Conservation (phyloP, 2,797 vertebrate genomes). For the Pangasius macronema region DNA sequence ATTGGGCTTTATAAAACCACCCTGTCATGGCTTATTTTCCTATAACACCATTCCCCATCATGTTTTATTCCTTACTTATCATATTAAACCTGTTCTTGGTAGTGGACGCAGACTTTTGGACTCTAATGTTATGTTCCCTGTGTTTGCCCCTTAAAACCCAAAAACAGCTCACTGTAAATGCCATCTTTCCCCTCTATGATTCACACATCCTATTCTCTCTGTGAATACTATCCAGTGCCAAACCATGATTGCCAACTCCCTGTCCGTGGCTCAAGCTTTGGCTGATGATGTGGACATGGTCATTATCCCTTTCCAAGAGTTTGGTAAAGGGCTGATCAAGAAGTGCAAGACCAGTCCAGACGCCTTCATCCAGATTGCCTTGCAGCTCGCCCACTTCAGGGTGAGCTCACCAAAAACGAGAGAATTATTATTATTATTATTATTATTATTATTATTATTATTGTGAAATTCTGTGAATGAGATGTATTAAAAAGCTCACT, state of each 20-base stretch:
- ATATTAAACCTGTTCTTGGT: background rate
- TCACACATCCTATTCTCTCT: constrained; percentile 27
- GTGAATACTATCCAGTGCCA: constrained; percentile 78
- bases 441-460: background rate
- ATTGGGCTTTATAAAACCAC: background rate
- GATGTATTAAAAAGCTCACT: background rate
- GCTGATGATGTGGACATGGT: constrained; percentile 90
- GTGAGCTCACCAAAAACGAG: constrained; percentile 62
- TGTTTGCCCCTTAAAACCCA: background rate
- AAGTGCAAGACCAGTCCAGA: constrained; percentile 92
- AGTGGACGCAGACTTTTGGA: background rate
- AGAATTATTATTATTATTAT: background rate
- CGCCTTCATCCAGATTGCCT: constrained; percentile 90
- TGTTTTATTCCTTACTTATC: background rate
- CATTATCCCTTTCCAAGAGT: constrained; percentile 84
- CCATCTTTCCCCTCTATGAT: background rate
- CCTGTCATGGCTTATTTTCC: background rate
- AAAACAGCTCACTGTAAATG: background rate
- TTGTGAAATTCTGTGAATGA: background rate
- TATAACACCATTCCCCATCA: background rate
- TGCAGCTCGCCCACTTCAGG: constrained; percentile 93
- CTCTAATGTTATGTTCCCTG: background rate
- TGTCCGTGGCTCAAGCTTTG: constrained; percentile 78
- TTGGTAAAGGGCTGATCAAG: constrained; percentile 95
- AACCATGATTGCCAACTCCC: constrained; percentile 81